A percentile compares a stretch with the other conserved stretches of the same genome.
Evolutionary conservation across 2,888 invertebrate species (phyloP).

Genomic region (Diarsia rubi): DNA sequence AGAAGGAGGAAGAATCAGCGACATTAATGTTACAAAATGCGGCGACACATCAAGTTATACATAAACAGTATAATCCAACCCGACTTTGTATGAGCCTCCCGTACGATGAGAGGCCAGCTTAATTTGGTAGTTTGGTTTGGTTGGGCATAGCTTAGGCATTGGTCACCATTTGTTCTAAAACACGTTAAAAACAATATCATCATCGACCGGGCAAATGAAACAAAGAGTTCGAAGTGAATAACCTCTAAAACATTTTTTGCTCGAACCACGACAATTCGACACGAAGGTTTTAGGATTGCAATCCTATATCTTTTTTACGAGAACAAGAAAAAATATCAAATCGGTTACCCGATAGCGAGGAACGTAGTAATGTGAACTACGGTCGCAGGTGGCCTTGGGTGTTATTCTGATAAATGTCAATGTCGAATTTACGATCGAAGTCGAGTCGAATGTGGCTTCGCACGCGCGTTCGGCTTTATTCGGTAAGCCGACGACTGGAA

Average conservation of each 20-base stretch:
- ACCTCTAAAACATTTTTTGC: background rate
- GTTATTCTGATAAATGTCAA: conserved; percentile 68
- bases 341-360: conserved; percentile 57
- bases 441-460: conserved; percentile 59
- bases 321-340: conserved; percentile 59
- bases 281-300: conserved; percentile 44
- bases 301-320: conserved; percentile 60
- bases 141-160: too few relatives aligned
- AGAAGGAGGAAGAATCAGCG: background rate
- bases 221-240: background rate
- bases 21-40: background rate
- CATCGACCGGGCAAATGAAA: background rate
- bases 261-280: conserved; percentile 25
- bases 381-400: conserved; percentile 66
- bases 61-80: too few relatives aligned
- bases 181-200: background rate
- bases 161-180: background rate
- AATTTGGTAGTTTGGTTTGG: too few relatives aligned
- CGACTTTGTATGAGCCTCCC: too few relatives aligned
- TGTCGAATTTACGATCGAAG: conserved; percentile 61
- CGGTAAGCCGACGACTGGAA: conserved; percentile 62
- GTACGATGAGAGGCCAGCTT: too few relatives aligned
- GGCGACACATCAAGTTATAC: too few relatives aligned
- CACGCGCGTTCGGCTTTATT: conserved; percentile 61
- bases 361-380: conserved; percentile 57